Evolutionary conservation across 2,888 invertebrate species (phyloP), one percentile per base, ranked within the genome.

Genomic region (Bombylius major): DNA sequence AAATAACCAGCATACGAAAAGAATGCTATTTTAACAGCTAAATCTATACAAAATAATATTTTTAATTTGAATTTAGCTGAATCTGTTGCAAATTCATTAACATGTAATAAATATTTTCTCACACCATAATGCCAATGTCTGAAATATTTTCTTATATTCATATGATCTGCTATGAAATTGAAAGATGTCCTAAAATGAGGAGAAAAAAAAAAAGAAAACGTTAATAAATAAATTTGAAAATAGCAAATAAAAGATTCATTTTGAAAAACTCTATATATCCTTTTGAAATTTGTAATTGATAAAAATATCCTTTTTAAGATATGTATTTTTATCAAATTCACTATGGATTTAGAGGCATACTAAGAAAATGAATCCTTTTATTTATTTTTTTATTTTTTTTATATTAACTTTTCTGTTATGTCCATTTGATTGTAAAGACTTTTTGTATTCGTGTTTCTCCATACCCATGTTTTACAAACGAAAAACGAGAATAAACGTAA

Each of bases 21-120:
- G 14, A 54, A 49, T 14, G 23, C 9, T n/a, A 45, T 54, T 45
- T 58, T 58, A n/a, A 53, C 12, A 9, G 39, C 12, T 11, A 50
- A 31, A 39, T 58, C 53, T 42, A 58, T 53, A 50, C 33, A 55
- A 48, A 53, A 58, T n/a, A 55, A 50, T 12, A 58, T 48, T 36
- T 23, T 36, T 13, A 53, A 31, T 49, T 53, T 52, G 12, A 13
- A 31, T 5, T 50, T 32, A 13, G 55, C 48, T 13, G 36, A 39
- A n/a, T 45, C 14, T 4, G 52, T 50, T 9, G 55, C 55, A 7
- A 46, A 8, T 47, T 54, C 52, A 5, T 50, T 51, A 3, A 55
- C 50, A 36, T 55, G 42, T 6, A 55, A 53, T 9, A 51, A 47
- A 48, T 50, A 58, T 46, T 58, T 58, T 23, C 55, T 49, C 5